phyloP scores from a whole-genome alignment of 2,888 invertebrate genomes.

The Temnothorax unifasciatus region DNA sequence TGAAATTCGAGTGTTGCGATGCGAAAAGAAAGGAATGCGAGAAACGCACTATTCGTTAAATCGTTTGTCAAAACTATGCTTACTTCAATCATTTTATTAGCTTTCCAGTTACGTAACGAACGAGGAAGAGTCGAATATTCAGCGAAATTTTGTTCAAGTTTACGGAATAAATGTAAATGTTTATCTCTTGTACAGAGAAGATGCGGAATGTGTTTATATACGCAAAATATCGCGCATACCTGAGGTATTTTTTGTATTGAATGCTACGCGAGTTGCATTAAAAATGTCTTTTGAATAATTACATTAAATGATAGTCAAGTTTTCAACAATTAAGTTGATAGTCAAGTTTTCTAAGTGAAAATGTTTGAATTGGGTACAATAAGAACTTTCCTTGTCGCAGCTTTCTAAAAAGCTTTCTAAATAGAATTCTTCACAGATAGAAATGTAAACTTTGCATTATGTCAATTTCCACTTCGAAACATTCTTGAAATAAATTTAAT shows the following conservation, averaged over 20 bases:
- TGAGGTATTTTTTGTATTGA: background rate
- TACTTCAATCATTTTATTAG: conserved; percentile 5
- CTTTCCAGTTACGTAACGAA: background rate
- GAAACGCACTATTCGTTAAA: background rate
- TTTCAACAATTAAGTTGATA: background rate
- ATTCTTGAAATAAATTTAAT: background rate
- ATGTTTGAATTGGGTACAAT: conserved; percentile 7
- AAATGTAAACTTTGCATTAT: background rate
- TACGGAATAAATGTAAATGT: conserved; percentile 30
- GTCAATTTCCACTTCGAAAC: background rate
- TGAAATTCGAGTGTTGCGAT: background rate
- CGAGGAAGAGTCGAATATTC: conserved; percentile 15
- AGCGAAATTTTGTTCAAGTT: conserved; percentile 39
- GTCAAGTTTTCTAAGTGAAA: conserved; percentile 12
- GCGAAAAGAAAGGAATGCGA: background rate
- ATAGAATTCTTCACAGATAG: conserved; percentile 1
- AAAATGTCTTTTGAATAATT: background rate
- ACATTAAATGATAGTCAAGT: background rate
- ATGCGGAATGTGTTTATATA: conserved; percentile 12
- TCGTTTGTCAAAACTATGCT: conserved; percentile 4
- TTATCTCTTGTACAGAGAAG: conserved; percentile 1
- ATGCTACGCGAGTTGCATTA: background rate
- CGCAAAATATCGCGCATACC: background rate
- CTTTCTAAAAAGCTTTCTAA: background rate
- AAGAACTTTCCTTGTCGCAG: background rate